A percentile compares a stretch with the other conserved stretches of the same genome.
These are phyloP conservation scores for Xenopus petersii DNA, from an alignment of 2,797 vertebrate species.

Conservation along the genomic window DNA sequence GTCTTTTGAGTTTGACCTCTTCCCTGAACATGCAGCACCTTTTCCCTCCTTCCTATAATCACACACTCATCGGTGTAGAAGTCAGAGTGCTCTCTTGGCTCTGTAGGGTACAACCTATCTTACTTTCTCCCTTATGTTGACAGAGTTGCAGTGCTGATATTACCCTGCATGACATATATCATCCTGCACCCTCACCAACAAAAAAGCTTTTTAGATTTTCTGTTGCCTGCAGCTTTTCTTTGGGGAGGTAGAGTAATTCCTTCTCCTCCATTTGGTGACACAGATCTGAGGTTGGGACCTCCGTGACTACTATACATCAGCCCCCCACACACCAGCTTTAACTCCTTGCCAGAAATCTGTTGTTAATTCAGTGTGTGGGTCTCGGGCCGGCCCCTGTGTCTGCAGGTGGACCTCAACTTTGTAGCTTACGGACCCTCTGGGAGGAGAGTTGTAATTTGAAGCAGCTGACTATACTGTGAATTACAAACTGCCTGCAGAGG, in stretches of 20 bases:
- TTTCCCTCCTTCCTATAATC: too few relatives aligned
- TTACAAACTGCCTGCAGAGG: constrained; percentile 15
- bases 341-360: constrained; percentile 40
- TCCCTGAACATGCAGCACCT: too few relatives aligned
- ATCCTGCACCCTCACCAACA: neutral
- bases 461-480: constrained; percentile 69
- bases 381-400: constrained; percentile 54
- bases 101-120: too few relatives aligned
- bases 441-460: constrained; percentile 77
- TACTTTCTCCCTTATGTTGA: too few relatives aligned
- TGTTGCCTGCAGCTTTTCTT: neutral
- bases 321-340: constrained; percentile 10
- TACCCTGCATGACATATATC: neutral
- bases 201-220: neutral
- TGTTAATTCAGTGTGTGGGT: constrained; percentile 36
- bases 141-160: neutral
- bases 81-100: too few relatives aligned
- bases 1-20: too few relatives aligned
- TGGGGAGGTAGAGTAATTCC: constrained; percentile 1
- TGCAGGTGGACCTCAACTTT: constrained; percentile 71
- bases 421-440: constrained; percentile 73
- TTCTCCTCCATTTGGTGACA: constrained; percentile 17
- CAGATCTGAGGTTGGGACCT: constrained; percentile 22
- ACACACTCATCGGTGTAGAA: too few relatives aligned
- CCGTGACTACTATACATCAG: constrained; percentile 20